phyloP scores from a whole-genome alignment of 2,113 vertebrate genomes.

The Athene noctua region DNA sequence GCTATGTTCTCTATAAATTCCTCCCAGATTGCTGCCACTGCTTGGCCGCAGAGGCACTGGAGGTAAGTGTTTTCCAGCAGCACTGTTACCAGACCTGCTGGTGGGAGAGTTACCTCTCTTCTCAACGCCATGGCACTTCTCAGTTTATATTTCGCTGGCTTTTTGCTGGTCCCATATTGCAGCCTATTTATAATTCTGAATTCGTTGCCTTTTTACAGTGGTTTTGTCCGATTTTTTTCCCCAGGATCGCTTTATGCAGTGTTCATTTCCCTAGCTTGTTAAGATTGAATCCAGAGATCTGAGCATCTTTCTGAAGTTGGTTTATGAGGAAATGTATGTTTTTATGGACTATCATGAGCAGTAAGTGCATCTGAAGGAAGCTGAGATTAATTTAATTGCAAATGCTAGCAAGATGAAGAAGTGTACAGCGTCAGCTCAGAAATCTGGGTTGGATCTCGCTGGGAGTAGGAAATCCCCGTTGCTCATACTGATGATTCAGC shows the following conservation, averaged over 20 bases:
- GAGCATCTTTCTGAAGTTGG: not conserved
- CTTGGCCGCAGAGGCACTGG: not conserved
- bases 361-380: not conserved
- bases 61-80: not conserved
- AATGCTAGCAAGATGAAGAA: not conserved
- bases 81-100: not conserved
- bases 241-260: not conserved
- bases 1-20: not conserved
- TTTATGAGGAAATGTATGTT: not conserved
- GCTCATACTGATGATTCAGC: not conserved
- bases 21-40: not conserved
- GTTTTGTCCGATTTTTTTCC: not conserved
- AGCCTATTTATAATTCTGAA: not conserved
- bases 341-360: not conserved
- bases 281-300: not conserved
- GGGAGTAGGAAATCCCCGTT: not conserved
- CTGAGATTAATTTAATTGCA: not conserved
- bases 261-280: not conserved
- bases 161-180: not conserved
- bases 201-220: not conserved
- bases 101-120: not conserved
- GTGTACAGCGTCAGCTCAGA: not conserved
- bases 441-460: accelerated
- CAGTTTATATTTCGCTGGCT: not conserved
- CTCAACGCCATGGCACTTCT: not conserved